These are phyloP conservation scores for Argynnis bischoffii DNA, from an alignment of 2,888 invertebrate species.

Conservation along the genomic window DNA sequence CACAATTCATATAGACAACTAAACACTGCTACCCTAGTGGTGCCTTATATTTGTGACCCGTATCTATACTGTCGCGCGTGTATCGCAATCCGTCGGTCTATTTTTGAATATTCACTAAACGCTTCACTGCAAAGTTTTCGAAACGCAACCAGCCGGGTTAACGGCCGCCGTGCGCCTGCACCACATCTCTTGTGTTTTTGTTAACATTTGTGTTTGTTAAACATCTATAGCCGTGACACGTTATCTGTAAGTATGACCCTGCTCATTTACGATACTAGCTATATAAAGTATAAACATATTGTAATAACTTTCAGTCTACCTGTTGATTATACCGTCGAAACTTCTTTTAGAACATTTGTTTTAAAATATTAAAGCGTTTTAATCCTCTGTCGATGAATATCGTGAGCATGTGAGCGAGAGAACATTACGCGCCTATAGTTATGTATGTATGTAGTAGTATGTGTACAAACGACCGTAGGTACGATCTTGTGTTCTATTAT, in stretches of 20 bases:
- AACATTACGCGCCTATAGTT: slow-evolving; percentile 40
- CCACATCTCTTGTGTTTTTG: slow-evolving; percentile 76
- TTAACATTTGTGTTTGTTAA: slow-evolving; percentile 74
- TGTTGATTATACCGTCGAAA: slow-evolving; percentile 54
- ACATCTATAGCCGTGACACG: slow-evolving; percentile 63
- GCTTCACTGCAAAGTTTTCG: slow-evolving; percentile 78
- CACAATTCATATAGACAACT: slow-evolving; percentile 43
- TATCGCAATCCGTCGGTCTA: slow-evolving; percentile 70
- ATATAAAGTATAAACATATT: slow-evolving; percentile 46
- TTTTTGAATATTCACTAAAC: slow-evolving; percentile 81
- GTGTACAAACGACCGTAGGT: slow-evolving; percentile 48
- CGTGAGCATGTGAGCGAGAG: slow-evolving; percentile 49
- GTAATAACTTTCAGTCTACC: slow-evolving; percentile 41
- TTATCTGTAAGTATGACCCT: slow-evolving; percentile 82
- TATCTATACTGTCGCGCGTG: slow-evolving; percentile 62
- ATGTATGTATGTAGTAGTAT: slow-evolving; percentile 32
- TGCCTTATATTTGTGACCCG: slow-evolving; percentile 51
- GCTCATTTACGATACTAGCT: slow-evolving; percentile 72
- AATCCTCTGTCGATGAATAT: slow-evolving; percentile 45
- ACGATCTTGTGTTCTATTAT: slow-evolving; percentile 39
- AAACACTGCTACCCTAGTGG: slow-evolving; percentile 53
- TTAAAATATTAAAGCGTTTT: slow-evolving; percentile 46
- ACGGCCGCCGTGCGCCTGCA: slow-evolving; percentile 79
- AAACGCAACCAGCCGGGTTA: slow-evolving; percentile 79
- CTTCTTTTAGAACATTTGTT: slow-evolving; percentile 26